phyloP scores from a whole-genome alignment of 2,888 invertebrate species.

The Bellardia bayeri region DNA sequence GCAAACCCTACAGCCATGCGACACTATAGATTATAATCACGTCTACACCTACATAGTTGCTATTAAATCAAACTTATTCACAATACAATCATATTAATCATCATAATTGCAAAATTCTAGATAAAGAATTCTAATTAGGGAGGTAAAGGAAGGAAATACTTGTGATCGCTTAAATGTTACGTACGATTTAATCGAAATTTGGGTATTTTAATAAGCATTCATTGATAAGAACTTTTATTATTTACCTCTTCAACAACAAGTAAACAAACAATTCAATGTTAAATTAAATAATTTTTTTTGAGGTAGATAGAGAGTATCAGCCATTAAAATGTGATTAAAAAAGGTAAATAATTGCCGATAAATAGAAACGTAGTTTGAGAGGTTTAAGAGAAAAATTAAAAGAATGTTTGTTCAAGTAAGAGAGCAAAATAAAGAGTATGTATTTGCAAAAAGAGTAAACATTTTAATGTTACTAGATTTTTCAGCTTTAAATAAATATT shows the following conservation, averaged over 20 bases:
- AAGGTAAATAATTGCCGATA: background rate
- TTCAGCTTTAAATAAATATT: too few species aligned
- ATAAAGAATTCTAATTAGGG: conserved; percentile 20
- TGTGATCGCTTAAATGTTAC: background rate
- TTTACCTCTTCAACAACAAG: background rate
- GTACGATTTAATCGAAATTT: background rate
- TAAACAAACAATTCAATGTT: background rate
- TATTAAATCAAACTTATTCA: too few species aligned
- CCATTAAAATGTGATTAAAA: background rate
- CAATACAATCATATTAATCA: background rate
- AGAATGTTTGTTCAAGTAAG: background rate
- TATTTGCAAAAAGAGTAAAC: background rate
- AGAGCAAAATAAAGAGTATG: background rate
- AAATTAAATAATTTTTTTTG: background rate
- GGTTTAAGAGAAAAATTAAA: background rate
- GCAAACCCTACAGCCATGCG: too few species aligned
- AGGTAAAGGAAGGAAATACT: background rate
- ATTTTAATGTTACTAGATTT: too few species aligned
- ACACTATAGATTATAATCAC: background rate
- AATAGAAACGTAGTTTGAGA: background rate
- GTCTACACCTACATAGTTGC: background rate
- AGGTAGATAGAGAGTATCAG: background rate
- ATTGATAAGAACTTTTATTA: background rate
- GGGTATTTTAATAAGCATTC: background rate
- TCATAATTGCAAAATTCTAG: background rate